phyloP scores from a whole-genome alignment of 2,888 invertebrate species.

The Tinea semifulvella region DNA sequence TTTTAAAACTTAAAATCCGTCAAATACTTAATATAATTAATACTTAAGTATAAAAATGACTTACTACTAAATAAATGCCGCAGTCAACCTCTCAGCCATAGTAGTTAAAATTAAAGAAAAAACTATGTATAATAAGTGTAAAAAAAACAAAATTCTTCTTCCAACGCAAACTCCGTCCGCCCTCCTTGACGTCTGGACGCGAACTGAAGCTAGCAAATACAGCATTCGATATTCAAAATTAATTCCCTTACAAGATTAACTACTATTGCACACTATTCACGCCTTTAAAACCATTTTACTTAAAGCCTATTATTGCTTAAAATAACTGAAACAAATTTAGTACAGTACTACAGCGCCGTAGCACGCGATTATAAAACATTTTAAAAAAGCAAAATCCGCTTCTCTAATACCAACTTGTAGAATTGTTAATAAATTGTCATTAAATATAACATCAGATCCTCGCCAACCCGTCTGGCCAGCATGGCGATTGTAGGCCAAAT shows the following conservation, averaged over 20 bases:
- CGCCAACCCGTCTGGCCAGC: too few species aligned
- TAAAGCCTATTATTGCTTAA: not conserved
- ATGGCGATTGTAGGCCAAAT: too few species aligned
- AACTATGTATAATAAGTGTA: constrained; percentile 16
- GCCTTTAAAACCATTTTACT: not conserved
- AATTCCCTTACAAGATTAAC: constrained; percentile 1
- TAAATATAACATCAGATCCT: too few species aligned
- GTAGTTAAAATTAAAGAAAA: constrained; percentile 21
- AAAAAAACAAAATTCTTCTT: not conserved
- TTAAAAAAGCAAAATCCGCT: too few species aligned
- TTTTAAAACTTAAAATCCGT: too few species aligned
- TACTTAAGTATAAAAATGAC: constrained; percentile 23
- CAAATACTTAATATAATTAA: too few species aligned
- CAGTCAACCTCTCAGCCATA: constrained; percentile 28
- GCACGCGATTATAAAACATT: too few species aligned
- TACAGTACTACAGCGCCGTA: not conserved
- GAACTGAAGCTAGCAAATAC: constrained; percentile 25
- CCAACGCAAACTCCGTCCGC: constrained; percentile 26
- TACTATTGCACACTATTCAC: not conserved
- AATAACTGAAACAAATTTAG: not conserved
- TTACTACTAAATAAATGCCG: constrained; percentile 36
- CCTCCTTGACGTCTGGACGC: constrained; percentile 26
- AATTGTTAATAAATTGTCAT: too few species aligned
- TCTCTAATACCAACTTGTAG: too few species aligned
- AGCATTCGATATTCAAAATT: constrained; percentile 11